Base-by-base conservation (phyloP, 1,140 invertebrate species). In the Phocides pigmalion region DNA sequence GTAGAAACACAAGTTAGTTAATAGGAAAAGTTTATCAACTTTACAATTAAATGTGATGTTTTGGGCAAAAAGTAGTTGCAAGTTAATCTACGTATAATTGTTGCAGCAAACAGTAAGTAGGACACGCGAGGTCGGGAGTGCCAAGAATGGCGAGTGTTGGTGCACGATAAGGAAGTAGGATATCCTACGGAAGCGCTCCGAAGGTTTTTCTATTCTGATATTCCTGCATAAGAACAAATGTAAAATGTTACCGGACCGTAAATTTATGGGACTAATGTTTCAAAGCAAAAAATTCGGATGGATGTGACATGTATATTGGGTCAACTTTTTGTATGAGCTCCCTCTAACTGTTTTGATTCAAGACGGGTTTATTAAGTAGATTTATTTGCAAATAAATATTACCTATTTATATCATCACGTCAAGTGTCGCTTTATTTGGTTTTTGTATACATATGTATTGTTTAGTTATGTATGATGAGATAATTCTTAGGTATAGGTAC, bases 101-200 rank as follows among this genome's bases (percentile, higher is more conserved):
- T 35, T 51, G 22, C 25, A 35, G 15, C n/a, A n/a, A 15, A 3
- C 11, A 35, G 32, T 35, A 69, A 76, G 64, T 76, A 64, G 62
- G 74, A 64, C 68, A 80, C 63, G 62, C 67, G 75, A 64, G 70
- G 70, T 64, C 35, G 28, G 62, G 58, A 70, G 44, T 61, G 32
- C 35, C 41, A 51, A 22, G 49, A 62, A 65, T 50, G 2, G 22
- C 25, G 20, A 17, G 22, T 50, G 44, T 47, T 47, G 14, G 8
- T 16, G 59, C 32, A 39, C 64, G 77, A 76, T 82, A 84, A 82
- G 64, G 50, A 78, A 80, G 70, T 76, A 82, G 72, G 74, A 79
- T 80, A 76, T 74, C 62, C 74, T 70, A 71, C 79, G 77, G 74
- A 81, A 83, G 66, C 65, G 25, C 54, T 9, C 2, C 1, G n/a